Evolutionary conservation across 2,797 vertebrate species (phyloP), one percentile per base, ranked within the genome.

Genomic region (Gymnodraco acuticeps): DNA sequence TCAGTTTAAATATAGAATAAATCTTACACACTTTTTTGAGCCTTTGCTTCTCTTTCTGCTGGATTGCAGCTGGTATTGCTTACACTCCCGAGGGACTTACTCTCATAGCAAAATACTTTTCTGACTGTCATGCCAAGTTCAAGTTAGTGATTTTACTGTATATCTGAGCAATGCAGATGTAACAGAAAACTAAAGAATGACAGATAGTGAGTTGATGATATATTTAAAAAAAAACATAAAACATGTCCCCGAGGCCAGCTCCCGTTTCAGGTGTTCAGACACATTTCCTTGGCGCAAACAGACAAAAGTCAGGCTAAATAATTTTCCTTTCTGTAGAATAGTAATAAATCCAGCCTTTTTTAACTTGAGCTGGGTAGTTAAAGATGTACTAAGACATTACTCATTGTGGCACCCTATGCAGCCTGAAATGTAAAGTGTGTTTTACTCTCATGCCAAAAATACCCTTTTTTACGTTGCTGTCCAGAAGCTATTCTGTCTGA

Each of bases 201-300:
- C 73, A 81, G 63, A 72, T 56, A 55, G 4, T 53, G 46, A 70
- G 7, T 33, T 50, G 33, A 16, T 56, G 42, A 83, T 75, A 23
- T 69, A 74, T 76, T 55, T 55, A 47, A 38, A 52, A 2, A 46
- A 27, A 70, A 74, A 75, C 66, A 38, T 81, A 66, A 83, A 88
- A 78, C 48, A 1, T 76, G 63, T 74, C 43, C 5, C 11, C 55
- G 20, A n/a, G 43, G 43, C 38, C 42, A 9, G 50, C 55, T 80
- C 8, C 14, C 2, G 53, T 62, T 65, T 66, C 66, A 63, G 47
- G 45, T 65, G 33, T 60, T 52, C 33, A 65, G 14, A 56, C 43
- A 48, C 16, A 41, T 62, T 53, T 45, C 27, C 7, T 33, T 12
- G 17, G 15, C 59, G 47, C 19, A 61, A 23, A 20, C 17, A 52